Evolutionary conservation across 2,113 vertebrate genomes (phyloP).

Genomic region (Muntiacus muntjak): DNA sequence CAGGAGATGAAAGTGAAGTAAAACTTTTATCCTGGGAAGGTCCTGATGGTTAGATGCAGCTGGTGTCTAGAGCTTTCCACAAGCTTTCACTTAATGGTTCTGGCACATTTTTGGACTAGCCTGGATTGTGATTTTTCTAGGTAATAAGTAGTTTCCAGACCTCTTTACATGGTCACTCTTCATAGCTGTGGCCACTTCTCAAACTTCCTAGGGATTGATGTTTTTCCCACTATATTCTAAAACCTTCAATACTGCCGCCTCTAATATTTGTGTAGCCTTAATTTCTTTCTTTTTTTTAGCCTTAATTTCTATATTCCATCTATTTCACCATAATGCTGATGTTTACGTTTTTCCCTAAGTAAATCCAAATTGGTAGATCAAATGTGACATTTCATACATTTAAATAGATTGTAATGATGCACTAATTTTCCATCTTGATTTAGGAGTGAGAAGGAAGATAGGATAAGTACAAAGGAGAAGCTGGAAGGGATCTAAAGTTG

Average conservation of each 20-base stretch:
- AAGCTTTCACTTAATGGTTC: neutral
- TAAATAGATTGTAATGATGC: neutral
- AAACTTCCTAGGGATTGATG: neutral
- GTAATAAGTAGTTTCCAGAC: neutral
- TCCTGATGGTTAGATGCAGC: neutral
- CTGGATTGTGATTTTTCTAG: neutral
- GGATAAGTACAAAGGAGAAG: neutral
- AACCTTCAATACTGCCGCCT: neutral
- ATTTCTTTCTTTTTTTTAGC: neutral
- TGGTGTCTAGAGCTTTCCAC: neutral
- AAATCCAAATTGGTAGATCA: neutral
- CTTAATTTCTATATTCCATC: neutral
- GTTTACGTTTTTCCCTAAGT: neutral
- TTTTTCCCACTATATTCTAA: neutral
- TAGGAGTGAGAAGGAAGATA: neutral
- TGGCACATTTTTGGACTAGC: neutral
- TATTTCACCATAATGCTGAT: neutral
- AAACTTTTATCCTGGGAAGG: neutral
- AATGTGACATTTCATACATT: neutral
- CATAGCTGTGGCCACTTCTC: neutral
- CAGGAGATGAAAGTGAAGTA: neutral
- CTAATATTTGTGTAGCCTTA: neutral
- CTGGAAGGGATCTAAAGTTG: neutral
- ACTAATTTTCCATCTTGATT: neutral
- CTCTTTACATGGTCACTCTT: neutral